Conservation (phyloP, 1,140 invertebrate genomes). For the Drosophila biarmipes region DNA sequence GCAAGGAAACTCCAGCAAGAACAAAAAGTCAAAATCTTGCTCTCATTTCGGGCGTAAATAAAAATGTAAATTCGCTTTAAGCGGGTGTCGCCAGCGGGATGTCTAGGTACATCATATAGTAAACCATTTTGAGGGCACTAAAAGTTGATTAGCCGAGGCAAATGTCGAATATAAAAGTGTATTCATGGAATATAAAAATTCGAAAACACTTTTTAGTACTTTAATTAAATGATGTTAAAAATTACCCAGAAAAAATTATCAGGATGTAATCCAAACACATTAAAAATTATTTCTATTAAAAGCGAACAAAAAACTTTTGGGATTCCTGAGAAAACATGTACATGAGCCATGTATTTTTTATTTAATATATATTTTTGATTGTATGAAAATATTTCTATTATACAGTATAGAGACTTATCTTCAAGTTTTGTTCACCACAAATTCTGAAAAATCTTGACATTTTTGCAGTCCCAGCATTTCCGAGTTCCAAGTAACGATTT, state of each 20-base stretch:
- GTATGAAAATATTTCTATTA: neutral
- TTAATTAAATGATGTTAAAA: neutral
- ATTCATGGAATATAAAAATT: constrained; percentile 16
- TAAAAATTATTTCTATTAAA: no score
- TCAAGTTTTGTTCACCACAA: neutral
- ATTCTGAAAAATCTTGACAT: neutral
- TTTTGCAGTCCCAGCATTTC: constrained; percentile 7
- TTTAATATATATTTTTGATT: no score
- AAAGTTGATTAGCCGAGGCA: constrained; percentile 41
- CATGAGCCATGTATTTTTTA: no score
- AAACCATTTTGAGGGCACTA: neutral
- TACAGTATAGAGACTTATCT: neutral
- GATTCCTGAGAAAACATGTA: no score
- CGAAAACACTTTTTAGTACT: neutral
- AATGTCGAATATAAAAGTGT: constrained; percentile 28
- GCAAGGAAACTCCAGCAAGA: constrained; percentile 37
- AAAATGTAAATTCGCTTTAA: constrained; percentile 78
- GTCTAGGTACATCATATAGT: neutral
- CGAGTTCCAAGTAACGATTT: constrained; percentile 17
- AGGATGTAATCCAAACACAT: no score
- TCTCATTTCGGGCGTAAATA: constrained; percentile 75
- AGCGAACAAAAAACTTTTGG: no score
- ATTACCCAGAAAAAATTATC: neutral
- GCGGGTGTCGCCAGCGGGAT: constrained; percentile 37
- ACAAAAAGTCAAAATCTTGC: constrained; percentile 55